Base-by-base conservation (phyloP, 2,113 vertebrate genomes). In the Calypte anna region DNA sequence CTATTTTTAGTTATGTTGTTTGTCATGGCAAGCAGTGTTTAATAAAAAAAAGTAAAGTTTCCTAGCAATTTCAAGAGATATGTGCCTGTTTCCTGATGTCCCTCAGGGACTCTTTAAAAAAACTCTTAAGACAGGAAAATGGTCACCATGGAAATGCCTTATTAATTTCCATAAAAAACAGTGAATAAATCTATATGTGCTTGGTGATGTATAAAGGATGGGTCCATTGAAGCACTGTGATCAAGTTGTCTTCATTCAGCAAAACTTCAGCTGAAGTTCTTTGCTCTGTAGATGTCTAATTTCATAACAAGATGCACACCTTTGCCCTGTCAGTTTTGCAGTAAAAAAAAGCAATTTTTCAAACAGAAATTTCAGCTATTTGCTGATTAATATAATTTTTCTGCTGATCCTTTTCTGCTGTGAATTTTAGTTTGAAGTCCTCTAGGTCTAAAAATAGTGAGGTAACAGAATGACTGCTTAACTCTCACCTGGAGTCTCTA, bases 1-100 rank as follows among this genome's bases (percentile, higher is more conserved):
- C 94, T 96, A 95, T 96, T 97, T 94, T 95, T 96, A 96, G 76
- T 61, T 50, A 64, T 38, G 85, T 77, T 95, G 91, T 97, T 97
- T 97, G 85, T 96, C 90, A 96, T 95, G 91, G 93, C 93, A 95
- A 91, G 93, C 68, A 86, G 64, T 92, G 90, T 82, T 97, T 90
- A 91, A 90, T 80, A 79, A 87, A 83, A 95, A 89, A 88, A 83
- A 94, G 64, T 33, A 13, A 78, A 87, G 93, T 90, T 95, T 95
- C 93, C 88, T 96, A 79, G 88, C 36, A 50, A 88, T 94, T 91
- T 90, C 53, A 74, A 88, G 88, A 94, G 79, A 86, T 63, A n/a
- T 12, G 38, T 88, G 76, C 82, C 72, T 93, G 68, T 78, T 88
- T 75, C 73, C 88, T 86, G 61, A 61, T 90, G 73, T 78, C 64